These are phyloP conservation scores for Galemys pyrenaicus DNA, from an alignment of 2,113 vertebrate species.

Conservation along the genomic window DNA sequence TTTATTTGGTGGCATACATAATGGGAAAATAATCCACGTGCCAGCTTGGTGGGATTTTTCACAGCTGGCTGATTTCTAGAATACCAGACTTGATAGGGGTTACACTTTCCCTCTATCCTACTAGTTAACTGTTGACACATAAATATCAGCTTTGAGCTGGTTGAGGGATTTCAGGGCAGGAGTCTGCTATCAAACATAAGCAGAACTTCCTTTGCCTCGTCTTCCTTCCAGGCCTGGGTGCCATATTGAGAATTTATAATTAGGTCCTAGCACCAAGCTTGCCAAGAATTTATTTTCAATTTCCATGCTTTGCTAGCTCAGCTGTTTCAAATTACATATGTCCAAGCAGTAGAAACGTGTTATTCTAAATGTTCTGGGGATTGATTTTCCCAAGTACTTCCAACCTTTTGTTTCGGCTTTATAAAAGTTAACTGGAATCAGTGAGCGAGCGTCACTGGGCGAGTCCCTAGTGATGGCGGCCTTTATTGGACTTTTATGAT, in stretches of 20 bases:
- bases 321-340: conserved; percentile 53
- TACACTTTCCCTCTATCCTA: background rate
- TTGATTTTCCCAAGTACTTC: conserved; percentile 11
- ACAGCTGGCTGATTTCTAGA: conserved; percentile 43
- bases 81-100: conserved; percentile 28
- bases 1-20: conserved; percentile 38
- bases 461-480: background rate
- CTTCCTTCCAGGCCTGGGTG: conserved; percentile 18
- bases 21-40: conserved; percentile 43
- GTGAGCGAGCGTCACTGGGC: background rate
- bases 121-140: conserved; percentile 53
- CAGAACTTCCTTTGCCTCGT: background rate
- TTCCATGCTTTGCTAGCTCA: conserved; percentile 46
- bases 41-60: conserved; percentile 35
- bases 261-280: background rate
- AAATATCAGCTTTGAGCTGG: conserved; percentile 26
- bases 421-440: conserved; percentile 26
- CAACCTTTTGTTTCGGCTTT: conserved; percentile 26
- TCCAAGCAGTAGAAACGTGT: background rate
- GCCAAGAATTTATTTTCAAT: conserved; percentile 66
- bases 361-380: conserved; percentile 33
- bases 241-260: conserved; percentile 64
- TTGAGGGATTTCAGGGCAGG: conserved; percentile 36
- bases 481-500: background rate
- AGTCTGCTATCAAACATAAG: conserved; percentile 27